Evolutionary conservation across 2,888 invertebrate species (phyloP).

Genomic region (Cordilura impudica): DNA sequence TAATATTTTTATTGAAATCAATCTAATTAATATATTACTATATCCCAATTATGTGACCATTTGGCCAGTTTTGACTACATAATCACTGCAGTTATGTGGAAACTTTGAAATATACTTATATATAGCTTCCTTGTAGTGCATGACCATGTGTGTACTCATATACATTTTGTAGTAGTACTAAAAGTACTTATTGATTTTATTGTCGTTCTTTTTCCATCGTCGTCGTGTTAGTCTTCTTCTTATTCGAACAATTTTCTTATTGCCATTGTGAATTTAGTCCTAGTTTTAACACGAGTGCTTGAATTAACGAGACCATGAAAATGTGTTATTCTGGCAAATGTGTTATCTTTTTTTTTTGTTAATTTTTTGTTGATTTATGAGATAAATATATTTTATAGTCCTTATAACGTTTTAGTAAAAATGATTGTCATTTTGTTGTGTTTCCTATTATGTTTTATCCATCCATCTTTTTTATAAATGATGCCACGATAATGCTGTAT

Average conservation of each 20-base stretch:
- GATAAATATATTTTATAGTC: background rate
- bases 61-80: too few species aligned
- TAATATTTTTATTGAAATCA: too few species aligned
- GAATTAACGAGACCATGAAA: slow-evolving; percentile 28
- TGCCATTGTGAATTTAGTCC: slow-evolving; percentile 14
- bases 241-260: background rate
- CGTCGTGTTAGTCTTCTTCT: background rate
- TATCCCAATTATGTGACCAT: too few species aligned
- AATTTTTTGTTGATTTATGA: background rate
- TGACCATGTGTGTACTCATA: slow-evolving; percentile 5
- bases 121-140: too few species aligned
- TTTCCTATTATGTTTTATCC: background rate
- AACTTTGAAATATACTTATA: too few species aligned
- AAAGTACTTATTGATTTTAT: slow-evolving; percentile 2
- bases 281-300: slow-evolving; percentile 30
- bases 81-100: too few species aligned
- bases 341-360: background rate
- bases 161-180: slow-evolving; percentile 10
- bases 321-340: slow-evolving; percentile 12
- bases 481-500: slow-evolving; percentile 29
- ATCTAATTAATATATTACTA: too few species aligned
- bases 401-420: slow-evolving; percentile 22
- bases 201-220: background rate
- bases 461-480: slow-evolving; percentile 6
- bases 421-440: slow-evolving; percentile 35